phyloP scores from a whole-genome alignment of 1,140 invertebrate genomes.

The Drosophila insularis region DNA sequence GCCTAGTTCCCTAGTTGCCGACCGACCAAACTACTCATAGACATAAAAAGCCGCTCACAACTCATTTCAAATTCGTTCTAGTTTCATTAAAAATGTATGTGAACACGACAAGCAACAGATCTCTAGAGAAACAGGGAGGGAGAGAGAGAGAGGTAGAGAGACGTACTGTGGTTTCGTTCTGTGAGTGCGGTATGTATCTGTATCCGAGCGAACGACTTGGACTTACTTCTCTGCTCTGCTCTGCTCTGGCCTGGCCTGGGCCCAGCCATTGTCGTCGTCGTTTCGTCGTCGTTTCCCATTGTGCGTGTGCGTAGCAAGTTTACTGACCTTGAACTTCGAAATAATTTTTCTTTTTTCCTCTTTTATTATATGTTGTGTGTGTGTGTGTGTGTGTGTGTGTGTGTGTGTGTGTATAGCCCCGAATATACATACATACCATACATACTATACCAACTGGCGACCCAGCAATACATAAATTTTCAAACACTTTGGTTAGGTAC shows the following conservation, averaged over 20 bases:
- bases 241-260: slow-evolving; percentile 26
- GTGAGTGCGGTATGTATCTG: slow-evolving; percentile 6
- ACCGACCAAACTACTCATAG: neutral
- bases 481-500: slow-evolving; percentile 28
- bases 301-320: slow-evolving; percentile 81
- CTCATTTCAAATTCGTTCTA: slow-evolving; percentile 59
- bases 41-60: slow-evolving; percentile 7
- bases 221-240: slow-evolving; percentile 19
- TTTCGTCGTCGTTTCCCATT: slow-evolving; percentile 48
- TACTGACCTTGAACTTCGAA: slow-evolving; percentile 82
- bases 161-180: neutral
- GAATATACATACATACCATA: too few relatives aligned
- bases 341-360: slow-evolving; percentile 52
- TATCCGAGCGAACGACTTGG: slow-evolving; percentile 2
- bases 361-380: slow-evolving; percentile 26
- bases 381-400: slow-evolving; percentile 26
- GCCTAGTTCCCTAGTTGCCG: slow-evolving; percentile 1
- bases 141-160: slow-evolving; percentile 11
- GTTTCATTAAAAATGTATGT: slow-evolving; percentile 55
- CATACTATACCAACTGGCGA: neutral
- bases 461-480: slow-evolving; percentile 12
- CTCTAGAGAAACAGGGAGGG: slow-evolving; percentile 14
- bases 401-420: slow-evolving; percentile 15
- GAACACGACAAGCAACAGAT: slow-evolving; percentile 15
- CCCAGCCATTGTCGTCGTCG: slow-evolving; percentile 27